Base-by-base conservation (phyloP, 2,113 vertebrate genomes). In the Perognathus longimembris region DNA sequence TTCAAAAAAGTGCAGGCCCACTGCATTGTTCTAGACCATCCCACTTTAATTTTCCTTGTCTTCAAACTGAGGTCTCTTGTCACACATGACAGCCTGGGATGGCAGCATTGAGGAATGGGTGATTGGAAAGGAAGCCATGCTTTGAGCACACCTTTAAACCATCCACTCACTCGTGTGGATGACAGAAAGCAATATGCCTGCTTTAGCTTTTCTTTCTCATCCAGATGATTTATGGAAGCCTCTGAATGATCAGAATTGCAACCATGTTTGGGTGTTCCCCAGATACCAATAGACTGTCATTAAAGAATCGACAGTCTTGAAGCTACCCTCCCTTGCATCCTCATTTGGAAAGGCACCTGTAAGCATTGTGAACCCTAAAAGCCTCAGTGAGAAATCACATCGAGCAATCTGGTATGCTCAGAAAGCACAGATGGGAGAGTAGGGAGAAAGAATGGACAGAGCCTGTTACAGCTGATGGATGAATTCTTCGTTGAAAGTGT, bases 221-320 rank as follows among this genome's bases (percentile, higher is more conserved):
- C 93, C 87, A 84, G 21, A 32, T 97, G 95, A 96, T 95, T 96
- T 95, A 96, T 74, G 45, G 88, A 85, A 54, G 75, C 42, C 26
- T 79, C 92, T 91, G 90, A 92, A 67, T 96, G 95, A 96, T 63
- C 89, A 82, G 78, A 82, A 67, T 59, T 85, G 75, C 71, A 90
- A 69, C 61, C 82, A n/a, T 0, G 4, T 76, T 92, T 89, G 90
- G 70, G 38, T 50, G 1, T 64, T 93, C 93, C 92, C 85, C 45
- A 88, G 75, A 54, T 94, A 82, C 88, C 90, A 71, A 91, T 88
- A 73, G 26, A 71, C 76, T 69, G 75, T 91, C 34, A 18, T 96
- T 93, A 94, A 94, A 88, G 28, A 78, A 85, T 83, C 0, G 20
- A 66, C 54, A 71, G 10, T 54, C 61, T 88, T 89, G 70, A 24